phyloP scores from a whole-genome alignment of 2,888 invertebrate genomes.

The Junonia oenone region DNA sequence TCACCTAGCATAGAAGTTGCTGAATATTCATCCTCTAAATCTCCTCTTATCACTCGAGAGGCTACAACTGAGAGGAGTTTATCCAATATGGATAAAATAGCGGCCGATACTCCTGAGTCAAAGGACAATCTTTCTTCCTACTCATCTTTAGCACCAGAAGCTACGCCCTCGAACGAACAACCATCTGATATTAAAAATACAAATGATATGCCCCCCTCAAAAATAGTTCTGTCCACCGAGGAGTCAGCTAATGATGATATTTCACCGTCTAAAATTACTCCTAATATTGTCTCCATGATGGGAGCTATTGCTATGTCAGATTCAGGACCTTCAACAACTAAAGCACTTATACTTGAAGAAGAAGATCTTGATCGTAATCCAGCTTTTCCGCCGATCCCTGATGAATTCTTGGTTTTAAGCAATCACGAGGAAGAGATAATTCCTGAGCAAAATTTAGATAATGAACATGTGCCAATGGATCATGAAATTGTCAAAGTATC shows the following conservation, averaged over 20 bases:
- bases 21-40: constrained; percentile 65
- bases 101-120: constrained; percentile 45
- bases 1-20: constrained; percentile 57
- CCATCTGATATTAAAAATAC: constrained; percentile 34
- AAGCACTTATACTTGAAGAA: constrained; percentile 58
- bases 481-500: constrained; percentile 43
- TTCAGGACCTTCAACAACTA: constrained; percentile 45
- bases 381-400: constrained; percentile 69
- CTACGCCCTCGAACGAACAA: constrained; percentile 33
- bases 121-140: constrained; percentile 45
- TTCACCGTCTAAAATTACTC: constrained; percentile 49
- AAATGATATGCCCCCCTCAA: constrained; percentile 53
- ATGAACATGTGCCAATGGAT: constrained; percentile 41
- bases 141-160: constrained; percentile 38
- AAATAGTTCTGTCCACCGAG: constrained; percentile 60
- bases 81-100: constrained; percentile 33
- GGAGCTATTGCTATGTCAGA: constrained; percentile 39
- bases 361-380: constrained; percentile 70
- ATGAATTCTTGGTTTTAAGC: constrained; percentile 55
- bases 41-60: constrained; percentile 65
- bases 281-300: constrained; percentile 45
- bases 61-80: constrained; percentile 55
- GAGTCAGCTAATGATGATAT: constrained; percentile 55
- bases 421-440: constrained; percentile 65
- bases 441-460: constrained; percentile 52